Evolutionary conservation across 1,140 invertebrate genomes (phyloP), one percentile per base, ranked within the genome.

Genomic region (Sminthurinus signatus): DNA sequence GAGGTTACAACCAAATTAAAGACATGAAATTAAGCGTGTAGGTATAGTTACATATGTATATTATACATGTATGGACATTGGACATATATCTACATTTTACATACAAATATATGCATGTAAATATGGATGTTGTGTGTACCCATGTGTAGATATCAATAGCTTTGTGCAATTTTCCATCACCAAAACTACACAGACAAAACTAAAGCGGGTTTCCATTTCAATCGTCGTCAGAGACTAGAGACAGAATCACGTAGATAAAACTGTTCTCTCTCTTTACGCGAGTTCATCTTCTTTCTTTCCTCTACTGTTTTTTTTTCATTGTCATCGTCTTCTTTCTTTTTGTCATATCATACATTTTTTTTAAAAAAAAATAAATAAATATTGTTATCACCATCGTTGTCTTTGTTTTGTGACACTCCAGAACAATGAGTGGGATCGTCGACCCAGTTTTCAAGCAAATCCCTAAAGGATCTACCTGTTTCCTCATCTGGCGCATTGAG

Each of bases 401-500:
- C 43, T 52, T 29, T n/a, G 51, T 32, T 61, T 61, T 23, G 3
- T 36, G 44, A 4, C 31, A 50, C 64, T 70, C 5, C 39, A 70
- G 64, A 39, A 65, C 65, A 42, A 73, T 68, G 66, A 67, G 62
- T 64, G 68, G 64, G 25, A 31, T 62, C 14, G 68, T 73, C 4
- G 79, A 78, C 67, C 73, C 76, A 31, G 83, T 83, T 46, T 92
- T 91, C 73, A 84, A 85, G 61, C 86, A 84, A 60, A 84, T 91
- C 29, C 81, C 84, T 0, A 86, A 84, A 69, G 84, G 85, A 75
- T 81, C 81, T 60, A 84, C 85, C 14, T 83, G 82, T 32, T 91
- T 93, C 77, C 80, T 86, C 39, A 81, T 91, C 5, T 93, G 89
- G 89, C 84, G 84, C 76, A 82, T 91, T 59, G 88, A 91, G 78